phyloP scores from a whole-genome alignment of 2,888 invertebrate genomes.

The Hymenopus coronatus region DNA sequence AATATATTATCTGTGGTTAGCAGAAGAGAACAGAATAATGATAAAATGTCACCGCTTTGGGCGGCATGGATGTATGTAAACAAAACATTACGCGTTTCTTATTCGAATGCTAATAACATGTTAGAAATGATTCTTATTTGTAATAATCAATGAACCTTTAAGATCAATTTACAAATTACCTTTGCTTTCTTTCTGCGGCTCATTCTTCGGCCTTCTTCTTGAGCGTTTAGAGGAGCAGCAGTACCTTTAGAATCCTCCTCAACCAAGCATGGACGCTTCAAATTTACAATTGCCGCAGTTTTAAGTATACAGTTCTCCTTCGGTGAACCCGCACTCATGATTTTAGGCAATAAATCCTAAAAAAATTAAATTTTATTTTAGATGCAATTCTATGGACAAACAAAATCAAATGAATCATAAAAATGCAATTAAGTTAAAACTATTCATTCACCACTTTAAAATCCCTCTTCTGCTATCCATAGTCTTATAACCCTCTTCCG shows the following conservation, averaged over 20 bases:
- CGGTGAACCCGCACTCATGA: background rate
- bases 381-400: background rate
- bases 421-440: background rate
- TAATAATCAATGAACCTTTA: no score
- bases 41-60: no score
- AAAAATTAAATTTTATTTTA: background rate
- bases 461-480: background rate
- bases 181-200: constrained; percentile 47
- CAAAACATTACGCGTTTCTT: no score
- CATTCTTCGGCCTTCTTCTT: constrained; percentile 39
- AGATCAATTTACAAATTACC: constrained; percentile 37
- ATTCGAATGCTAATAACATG: no score
- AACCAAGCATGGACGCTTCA: constrained; percentile 8
- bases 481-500: background rate
- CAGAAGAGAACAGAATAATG: no score
- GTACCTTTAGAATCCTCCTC: background rate
- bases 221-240: background rate
- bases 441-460: background rate
- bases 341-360: background rate
- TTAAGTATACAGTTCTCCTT: background rate
- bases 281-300: background rate
- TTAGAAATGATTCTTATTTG: no score
- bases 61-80: no score
- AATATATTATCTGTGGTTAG: no score
- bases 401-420: background rate